A percentile compares a stretch with the other conserved stretches of the same genome.
Evolutionary conservation across 2,888 invertebrate genomes (phyloP).

Genomic region (Myathropa florea): DNA sequence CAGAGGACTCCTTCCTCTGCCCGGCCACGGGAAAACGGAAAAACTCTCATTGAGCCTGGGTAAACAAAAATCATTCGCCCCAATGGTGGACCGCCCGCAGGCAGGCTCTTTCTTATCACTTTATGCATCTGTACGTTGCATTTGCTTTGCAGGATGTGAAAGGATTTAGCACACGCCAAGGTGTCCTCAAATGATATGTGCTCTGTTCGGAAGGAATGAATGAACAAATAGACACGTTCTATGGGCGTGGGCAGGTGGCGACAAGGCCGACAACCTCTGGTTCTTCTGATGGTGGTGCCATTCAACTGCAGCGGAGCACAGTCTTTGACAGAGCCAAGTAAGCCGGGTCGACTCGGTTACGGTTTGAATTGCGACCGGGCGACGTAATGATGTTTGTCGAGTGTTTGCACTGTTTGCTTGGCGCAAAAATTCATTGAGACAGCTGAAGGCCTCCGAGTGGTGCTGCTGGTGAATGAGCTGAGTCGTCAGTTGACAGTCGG

Average conservation of each 20-base stretch:
- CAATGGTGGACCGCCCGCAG: slow-evolving; percentile 53
- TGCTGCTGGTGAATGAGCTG: slow-evolving; percentile 33
- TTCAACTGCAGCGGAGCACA: slow-evolving; percentile 32
- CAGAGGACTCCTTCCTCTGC: not conserved
- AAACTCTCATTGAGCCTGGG: slow-evolving; percentile 4
- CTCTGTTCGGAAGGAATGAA: slow-evolving; percentile 54
- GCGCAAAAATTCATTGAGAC: slow-evolving; percentile 67
- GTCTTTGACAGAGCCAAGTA: slow-evolving; percentile 46
- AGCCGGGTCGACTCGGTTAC: slow-evolving; percentile 39
- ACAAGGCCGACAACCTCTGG: slow-evolving; percentile 65
- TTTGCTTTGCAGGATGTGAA: slow-evolving; percentile 45
- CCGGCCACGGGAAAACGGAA: not conserved
- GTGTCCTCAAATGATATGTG: slow-evolving; percentile 53
- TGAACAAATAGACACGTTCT: slow-evolving; percentile 53
- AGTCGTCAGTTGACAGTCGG: slow-evolving; percentile 40
- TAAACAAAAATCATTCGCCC: slow-evolving; percentile 61
- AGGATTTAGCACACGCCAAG: slow-evolving; percentile 51
- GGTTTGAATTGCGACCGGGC: slow-evolving; percentile 60
- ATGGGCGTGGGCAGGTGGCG: not conserved
- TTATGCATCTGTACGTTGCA: slow-evolving; percentile 69
- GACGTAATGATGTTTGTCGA: slow-evolving; percentile 69
- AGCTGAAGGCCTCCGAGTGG: slow-evolving; percentile 47
- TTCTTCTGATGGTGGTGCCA: slow-evolving; percentile 31
- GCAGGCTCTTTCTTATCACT: slow-evolving; percentile 66
- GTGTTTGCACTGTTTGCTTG: slow-evolving; percentile 64